Conservation (phyloP, 2,113 vertebrate species). For the Anas platyrhynchos region DNA sequence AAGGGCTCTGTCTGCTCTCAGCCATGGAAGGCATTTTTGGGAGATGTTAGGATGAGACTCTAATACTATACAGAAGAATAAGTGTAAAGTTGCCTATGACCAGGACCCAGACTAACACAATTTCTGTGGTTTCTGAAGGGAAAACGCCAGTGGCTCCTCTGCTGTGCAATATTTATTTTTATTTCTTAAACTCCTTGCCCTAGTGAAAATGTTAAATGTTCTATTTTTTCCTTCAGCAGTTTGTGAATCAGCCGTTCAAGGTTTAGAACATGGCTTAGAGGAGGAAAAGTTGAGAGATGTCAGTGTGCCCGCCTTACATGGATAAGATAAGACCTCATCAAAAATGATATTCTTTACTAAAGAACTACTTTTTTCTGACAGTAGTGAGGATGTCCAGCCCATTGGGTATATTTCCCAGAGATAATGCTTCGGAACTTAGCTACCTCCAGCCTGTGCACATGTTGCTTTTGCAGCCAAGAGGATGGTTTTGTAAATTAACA, state of each 20-base stretch:
- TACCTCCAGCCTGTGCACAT: background rate
- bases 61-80: background rate
- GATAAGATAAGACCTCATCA: background rate
- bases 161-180: background rate
- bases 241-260: background rate
- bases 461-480: background rate
- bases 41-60: accelerated
- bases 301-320: background rate
- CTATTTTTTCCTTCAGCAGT: background rate
- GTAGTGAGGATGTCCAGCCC: background rate
- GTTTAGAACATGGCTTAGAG: background rate
- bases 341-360: background rate
- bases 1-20: background rate
- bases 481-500: background rate
- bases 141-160: background rate
- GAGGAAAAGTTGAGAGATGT: background rate
- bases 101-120: background rate
- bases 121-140: background rate
- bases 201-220: background rate
- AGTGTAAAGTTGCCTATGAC: background rate
- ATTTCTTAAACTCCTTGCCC: background rate
- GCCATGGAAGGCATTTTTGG: accelerated
- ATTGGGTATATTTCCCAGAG: background rate
- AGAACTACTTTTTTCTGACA: background rate
- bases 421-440: background rate